Percentiles rank a stretch among this genome's conserved stretches.
Conservation (phyloP, 2,113 vertebrate species). For the Atherinomorus stipes region DNA sequence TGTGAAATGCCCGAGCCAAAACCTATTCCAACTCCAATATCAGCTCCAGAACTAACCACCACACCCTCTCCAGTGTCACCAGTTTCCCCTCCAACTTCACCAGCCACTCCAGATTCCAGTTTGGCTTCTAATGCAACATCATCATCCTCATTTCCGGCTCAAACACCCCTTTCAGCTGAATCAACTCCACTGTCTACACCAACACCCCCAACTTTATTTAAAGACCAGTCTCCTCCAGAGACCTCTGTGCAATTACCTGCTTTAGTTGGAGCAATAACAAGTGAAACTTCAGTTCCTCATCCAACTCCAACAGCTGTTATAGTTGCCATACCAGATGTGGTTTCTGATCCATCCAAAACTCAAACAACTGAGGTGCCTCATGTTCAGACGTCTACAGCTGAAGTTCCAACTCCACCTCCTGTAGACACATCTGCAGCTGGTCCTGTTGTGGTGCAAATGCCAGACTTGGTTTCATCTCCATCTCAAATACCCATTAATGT, state of each 20-base stretch:
- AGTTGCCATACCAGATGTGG: slow-evolving; percentile 72
- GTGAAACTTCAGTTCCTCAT: not conserved
- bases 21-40: slow-evolving; percentile 81
- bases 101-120: slow-evolving; percentile 74
- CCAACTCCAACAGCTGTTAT: slow-evolving; percentile 42
- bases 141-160: slow-evolving; percentile 70
- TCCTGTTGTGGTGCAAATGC: slow-evolving; percentile 69
- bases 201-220: slow-evolving; percentile 66
- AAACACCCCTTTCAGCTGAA: slow-evolving; percentile 75
- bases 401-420: slow-evolving; percentile 16
- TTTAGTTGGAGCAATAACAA: slow-evolving; percentile 13
- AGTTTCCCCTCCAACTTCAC: slow-evolving; percentile 73
- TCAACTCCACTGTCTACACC: slow-evolving; percentile 75
- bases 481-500: slow-evolving; percentile 58
- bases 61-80: slow-evolving; percentile 77
- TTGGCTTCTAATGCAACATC: slow-evolving; percentile 75
- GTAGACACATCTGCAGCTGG: slow-evolving; percentile 16
- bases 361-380: slow-evolving; percentile 27
- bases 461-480: slow-evolving; percentile 73
- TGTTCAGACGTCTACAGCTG: slow-evolving; percentile 23
- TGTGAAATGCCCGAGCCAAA: slow-evolving; percentile 87
- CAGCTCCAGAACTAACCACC: slow-evolving; percentile 72
- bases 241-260: slow-evolving; percentile 15
- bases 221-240: slow-evolving; percentile 47
- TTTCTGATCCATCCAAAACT: slow-evolving; percentile 64